Evolutionary conservation across 1,140 invertebrate species (phyloP).

Genomic region (Planococcus citri): DNA sequence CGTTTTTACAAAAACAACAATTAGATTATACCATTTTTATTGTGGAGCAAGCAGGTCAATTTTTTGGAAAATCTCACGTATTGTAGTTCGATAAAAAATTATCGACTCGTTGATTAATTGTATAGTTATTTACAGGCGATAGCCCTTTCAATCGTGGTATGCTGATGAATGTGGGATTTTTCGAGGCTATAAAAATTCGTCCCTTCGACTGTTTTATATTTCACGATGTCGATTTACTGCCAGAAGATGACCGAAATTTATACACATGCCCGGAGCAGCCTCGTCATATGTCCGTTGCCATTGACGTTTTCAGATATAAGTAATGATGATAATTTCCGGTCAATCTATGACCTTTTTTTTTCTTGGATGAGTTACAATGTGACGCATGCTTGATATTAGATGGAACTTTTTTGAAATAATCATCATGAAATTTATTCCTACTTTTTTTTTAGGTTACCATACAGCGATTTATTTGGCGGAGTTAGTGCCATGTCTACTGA

Average conservation of each 20-base stretch:
- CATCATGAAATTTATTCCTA: neutral
- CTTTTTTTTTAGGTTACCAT: conserved; percentile 56
- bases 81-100: too few species aligned
- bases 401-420: neutral
- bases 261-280: conserved; percentile 84
- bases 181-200: conserved; percentile 63
- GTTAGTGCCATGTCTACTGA: conserved; percentile 54
- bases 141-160: conserved; percentile 79
- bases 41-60: conserved; percentile 70
- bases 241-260: conserved; percentile 81
- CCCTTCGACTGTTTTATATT: conserved; percentile 85
- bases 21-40: conserved; percentile 88
- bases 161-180: conserved; percentile 90
- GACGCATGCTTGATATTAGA: neutral
- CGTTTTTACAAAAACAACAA: conserved; percentile 77
- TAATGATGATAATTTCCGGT: conserved; percentile 35
- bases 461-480: conserved; percentile 65
- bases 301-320: conserved; percentile 80
- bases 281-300: conserved; percentile 85
- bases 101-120: conserved; percentile 22
- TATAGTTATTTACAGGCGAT: conserved; percentile 42
- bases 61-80: neutral
- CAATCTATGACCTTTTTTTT: neutral
- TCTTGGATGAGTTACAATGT: too few species aligned
- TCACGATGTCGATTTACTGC: conserved; percentile 89